These are phyloP conservation scores for Melanotaenia parkinsoni DNA, from an alignment of 2,797 vertebrate genomes.

Conservation along the genomic window DNA sequence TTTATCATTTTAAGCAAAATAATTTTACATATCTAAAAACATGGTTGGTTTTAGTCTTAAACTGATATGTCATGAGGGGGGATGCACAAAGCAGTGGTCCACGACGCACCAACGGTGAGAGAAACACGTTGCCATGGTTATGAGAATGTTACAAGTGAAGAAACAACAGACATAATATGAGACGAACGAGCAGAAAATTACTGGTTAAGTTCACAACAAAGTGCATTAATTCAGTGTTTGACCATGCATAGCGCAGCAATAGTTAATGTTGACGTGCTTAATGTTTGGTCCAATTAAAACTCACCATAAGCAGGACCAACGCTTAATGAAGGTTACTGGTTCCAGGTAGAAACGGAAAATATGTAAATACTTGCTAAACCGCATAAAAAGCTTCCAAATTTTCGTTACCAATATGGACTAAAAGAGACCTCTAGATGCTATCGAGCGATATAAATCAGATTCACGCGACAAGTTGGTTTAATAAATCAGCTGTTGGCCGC, in stretches of 20 bases:
- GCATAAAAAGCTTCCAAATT: background rate
- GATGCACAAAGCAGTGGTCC: background rate
- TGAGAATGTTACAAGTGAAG: background rate
- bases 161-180: slow-evolving; percentile 8
- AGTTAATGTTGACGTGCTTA: background rate
- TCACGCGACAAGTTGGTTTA: background rate
- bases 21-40: background rate
- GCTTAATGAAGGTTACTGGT: background rate
- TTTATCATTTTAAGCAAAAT: background rate
- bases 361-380: background rate
- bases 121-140: slow-evolving; percentile 58
- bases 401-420: background rate
- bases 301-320: slow-evolving; percentile 40
- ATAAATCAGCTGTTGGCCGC: slow-evolving; percentile 35
- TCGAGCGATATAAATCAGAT: background rate
- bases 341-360: background rate
- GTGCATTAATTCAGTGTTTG: background rate
- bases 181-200: background rate
- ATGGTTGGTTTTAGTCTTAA: background rate
- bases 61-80: background rate
- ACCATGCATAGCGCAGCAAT: background rate
- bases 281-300: slow-evolving; percentile 13
- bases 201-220: background rate
- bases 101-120: background rate
- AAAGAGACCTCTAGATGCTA: slow-evolving; percentile 23